Conservation (phyloP, 2,797 vertebrate species). For the Tragelaphus oryx region DNA sequence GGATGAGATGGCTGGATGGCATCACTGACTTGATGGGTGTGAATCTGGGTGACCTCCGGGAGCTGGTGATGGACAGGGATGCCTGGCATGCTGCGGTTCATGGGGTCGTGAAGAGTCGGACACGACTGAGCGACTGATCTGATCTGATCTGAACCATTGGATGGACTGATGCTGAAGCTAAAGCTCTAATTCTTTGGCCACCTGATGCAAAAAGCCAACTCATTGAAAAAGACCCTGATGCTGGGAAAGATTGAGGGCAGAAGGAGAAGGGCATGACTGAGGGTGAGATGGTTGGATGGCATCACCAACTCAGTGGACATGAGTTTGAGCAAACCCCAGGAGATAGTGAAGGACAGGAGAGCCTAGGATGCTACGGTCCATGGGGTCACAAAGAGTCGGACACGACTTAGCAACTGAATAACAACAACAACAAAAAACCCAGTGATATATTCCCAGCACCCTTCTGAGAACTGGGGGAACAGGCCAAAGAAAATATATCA, state of each 20-base stretch:
- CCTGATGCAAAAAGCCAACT: background rate
- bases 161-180: background rate
- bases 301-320: background rate
- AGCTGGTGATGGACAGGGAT: no score
- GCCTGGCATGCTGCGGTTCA: no score
- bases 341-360: background rate
- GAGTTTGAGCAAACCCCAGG: background rate
- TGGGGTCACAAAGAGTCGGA: background rate
- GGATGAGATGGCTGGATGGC: no score
- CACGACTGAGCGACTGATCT: no score
- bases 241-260: background rate
- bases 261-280: background rate
- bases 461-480: background rate
- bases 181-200: background rate
- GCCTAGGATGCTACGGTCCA: background rate
- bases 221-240: background rate
- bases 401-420: background rate
- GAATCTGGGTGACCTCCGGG: no score
- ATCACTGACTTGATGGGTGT: no score
- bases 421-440: fast-evolving
- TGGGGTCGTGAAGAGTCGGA: no score
- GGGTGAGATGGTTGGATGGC: background rate
- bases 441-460: background rate
- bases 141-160: no score
- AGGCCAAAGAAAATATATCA: background rate